These are phyloP conservation scores for Monarcha castaneiventris DNA, from an alignment of 2,113 vertebrate genomes.

Conservation along the genomic window DNA sequence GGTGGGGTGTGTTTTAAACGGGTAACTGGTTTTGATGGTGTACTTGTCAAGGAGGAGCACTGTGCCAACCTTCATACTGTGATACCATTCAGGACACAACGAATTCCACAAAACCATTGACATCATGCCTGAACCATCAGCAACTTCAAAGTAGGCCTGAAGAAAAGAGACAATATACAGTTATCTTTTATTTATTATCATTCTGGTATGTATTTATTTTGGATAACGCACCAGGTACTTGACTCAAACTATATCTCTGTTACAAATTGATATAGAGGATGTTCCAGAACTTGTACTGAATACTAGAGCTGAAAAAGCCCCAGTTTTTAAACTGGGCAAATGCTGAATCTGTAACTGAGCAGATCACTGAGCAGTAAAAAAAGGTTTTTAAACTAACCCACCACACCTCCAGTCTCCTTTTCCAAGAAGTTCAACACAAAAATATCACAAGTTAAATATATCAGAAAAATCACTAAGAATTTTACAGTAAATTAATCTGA, in stretches of 20 bases:
- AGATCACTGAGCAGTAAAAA: neutral
- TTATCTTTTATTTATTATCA: neutral
- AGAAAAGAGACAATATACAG: neutral
- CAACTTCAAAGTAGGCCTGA: constrained; percentile 91
- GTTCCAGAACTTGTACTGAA: neutral
- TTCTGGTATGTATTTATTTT: neutral
- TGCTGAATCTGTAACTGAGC: neutral
- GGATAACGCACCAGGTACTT: neutral
- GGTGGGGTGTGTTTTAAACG: constrained; percentile 78
- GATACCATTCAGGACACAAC: constrained; percentile 89
- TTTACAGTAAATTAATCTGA: neutral
- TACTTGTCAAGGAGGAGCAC: constrained; percentile 87
- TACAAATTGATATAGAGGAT: neutral
- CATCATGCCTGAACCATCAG: constrained; percentile 87
- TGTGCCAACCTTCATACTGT: constrained; percentile 79
- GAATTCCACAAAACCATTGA: constrained; percentile 90
- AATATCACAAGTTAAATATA: neutral
- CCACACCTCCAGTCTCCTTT: neutral
- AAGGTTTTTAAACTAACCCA: neutral
- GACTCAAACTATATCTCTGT: neutral
- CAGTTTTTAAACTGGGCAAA: neutral
- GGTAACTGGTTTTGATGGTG: constrained; percentile 80
- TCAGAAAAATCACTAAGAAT: neutral
- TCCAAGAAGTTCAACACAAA: neutral
- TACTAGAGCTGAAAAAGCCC: neutral